Conservation (phyloP, 2,888 invertebrate genomes). For the Mimumesa dahlbomi region DNA sequence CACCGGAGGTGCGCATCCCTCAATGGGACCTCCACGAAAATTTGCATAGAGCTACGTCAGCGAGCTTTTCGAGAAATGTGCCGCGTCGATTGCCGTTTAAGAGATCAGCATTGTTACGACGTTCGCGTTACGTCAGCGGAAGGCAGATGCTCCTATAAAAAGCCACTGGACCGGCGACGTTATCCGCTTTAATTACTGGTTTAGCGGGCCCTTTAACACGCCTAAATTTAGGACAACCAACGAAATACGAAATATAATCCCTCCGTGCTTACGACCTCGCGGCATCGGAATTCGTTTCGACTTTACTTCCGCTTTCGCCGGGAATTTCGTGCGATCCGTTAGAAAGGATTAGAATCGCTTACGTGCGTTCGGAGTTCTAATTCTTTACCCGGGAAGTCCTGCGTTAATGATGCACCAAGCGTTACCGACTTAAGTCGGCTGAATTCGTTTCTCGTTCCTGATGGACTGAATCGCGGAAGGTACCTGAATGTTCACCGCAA, state of each 20-base stretch:
- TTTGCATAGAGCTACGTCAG: conserved; percentile 67
- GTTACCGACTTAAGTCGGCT: no score
- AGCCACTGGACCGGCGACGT: conserved; percentile 31
- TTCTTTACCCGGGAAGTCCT: no score
- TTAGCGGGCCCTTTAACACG: not conserved
- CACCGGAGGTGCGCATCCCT: conserved; percentile 35
- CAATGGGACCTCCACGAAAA: conserved; percentile 37
- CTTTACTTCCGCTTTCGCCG: no score
- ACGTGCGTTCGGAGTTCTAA: not conserved
- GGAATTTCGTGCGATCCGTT: not conserved
- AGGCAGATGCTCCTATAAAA: conserved; percentile 43
- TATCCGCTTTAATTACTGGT: conserved; percentile 37
- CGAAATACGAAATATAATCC: conserved; percentile 17
- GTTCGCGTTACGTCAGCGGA: conserved; percentile 28
- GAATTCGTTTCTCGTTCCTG: no score
- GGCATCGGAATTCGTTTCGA: no score
- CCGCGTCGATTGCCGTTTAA: conserved; percentile 41
- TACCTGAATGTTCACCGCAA: no score
- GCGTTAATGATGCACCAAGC: no score
- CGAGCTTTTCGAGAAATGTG: conserved; percentile 42
- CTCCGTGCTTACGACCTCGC: conserved; percentile 3
- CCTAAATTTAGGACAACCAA: conserved; percentile 12
- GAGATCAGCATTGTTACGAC: conserved; percentile 42
- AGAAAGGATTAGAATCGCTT: conserved; percentile 1
- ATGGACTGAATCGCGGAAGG: no score